Percentiles rank a stretch among this genome's conserved stretches.
Evolutionary conservation across 2,888 invertebrate genomes (phyloP).

Genomic region (Hetaerina titia): DNA sequence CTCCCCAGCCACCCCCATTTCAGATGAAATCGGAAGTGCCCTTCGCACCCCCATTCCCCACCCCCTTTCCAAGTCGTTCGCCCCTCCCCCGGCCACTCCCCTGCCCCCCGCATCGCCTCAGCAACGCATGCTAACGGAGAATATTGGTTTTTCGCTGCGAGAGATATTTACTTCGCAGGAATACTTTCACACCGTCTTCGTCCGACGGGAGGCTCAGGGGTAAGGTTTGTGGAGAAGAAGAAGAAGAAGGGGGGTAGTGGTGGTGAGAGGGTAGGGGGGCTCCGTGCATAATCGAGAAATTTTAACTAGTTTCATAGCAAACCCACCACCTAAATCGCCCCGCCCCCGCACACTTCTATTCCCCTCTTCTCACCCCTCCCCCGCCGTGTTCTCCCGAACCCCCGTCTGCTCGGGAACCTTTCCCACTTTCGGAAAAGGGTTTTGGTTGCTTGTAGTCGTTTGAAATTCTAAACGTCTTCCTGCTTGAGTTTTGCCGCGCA

Average conservation of each 20-base stretch:
- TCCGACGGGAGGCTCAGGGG: too few relatives aligned
- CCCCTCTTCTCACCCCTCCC: too few relatives aligned
- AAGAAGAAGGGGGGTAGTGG: not conserved
- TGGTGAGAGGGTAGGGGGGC: not conserved
- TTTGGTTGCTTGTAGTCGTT: not conserved
- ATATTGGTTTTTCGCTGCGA: not conserved
- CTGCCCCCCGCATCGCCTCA: too few relatives aligned
- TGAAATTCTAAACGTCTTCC: constrained; percentile 17
- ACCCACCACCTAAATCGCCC: too few relatives aligned
- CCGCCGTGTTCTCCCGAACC: not conserved
- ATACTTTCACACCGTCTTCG: not conserved
- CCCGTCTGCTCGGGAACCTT: not conserved
- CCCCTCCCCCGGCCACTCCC: not conserved
- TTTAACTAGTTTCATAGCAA: not conserved
- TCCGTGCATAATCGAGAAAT: not conserved
- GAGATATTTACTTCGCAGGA: not conserved
- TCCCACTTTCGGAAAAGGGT: not conserved
- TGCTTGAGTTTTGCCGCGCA: constrained; percentile 2
- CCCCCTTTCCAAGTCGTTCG: not conserved
- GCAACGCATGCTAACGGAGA: not conserved
- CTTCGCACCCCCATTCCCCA: too few relatives aligned
- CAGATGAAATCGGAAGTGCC: not conserved
- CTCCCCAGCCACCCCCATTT: too few relatives aligned
- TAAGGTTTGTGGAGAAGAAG: too few relatives aligned
- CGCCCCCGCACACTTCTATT: too few relatives aligned